Evolutionary conservation across 2,888 invertebrate genomes (phyloP).

Genomic region (Cephonodes hylas): DNA sequence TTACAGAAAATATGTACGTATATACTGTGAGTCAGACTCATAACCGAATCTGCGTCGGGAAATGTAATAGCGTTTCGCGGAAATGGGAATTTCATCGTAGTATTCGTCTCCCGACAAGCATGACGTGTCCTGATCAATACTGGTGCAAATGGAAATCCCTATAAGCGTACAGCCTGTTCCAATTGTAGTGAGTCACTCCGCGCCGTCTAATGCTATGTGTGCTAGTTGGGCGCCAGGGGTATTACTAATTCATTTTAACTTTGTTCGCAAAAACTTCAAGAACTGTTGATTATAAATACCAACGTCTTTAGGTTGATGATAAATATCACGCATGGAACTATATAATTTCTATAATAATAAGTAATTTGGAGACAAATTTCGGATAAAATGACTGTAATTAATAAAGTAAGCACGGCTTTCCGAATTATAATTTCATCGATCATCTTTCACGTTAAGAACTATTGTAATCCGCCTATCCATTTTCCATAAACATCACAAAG

Average conservation of each 20-base stretch:
- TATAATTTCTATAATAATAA: too few species aligned
- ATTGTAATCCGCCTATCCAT: too few species aligned
- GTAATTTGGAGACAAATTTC: too few species aligned
- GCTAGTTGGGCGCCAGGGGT: not conserved
- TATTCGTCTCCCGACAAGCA: conserved; percentile 34
- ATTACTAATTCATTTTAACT: not conserved
- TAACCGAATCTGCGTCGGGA: not conserved
- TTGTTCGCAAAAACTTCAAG: too few species aligned
- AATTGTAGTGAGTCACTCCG: conserved; percentile 7
- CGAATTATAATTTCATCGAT: too few species aligned
- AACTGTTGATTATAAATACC: too few species aligned
- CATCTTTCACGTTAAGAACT: too few species aligned
- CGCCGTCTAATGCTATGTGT: not conserved
- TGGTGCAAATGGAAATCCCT: conserved; percentile 52
- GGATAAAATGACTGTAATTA: too few species aligned
- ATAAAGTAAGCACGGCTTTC: too few species aligned
- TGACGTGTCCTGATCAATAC: conserved; percentile 57
- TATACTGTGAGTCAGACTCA: not conserved
- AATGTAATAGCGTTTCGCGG: conserved; percentile 20
- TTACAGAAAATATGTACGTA: not conserved
- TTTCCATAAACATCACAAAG: too few species aligned
- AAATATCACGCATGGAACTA: too few species aligned
- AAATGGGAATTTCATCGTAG: conserved; percentile 34
- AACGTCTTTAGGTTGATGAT: too few species aligned
- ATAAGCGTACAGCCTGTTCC: conserved; percentile 20